Evolutionary conservation across 92 coral and sea anemone genomes (phyloP).

Genomic region (Chrysogorgia sp.): DNA sequence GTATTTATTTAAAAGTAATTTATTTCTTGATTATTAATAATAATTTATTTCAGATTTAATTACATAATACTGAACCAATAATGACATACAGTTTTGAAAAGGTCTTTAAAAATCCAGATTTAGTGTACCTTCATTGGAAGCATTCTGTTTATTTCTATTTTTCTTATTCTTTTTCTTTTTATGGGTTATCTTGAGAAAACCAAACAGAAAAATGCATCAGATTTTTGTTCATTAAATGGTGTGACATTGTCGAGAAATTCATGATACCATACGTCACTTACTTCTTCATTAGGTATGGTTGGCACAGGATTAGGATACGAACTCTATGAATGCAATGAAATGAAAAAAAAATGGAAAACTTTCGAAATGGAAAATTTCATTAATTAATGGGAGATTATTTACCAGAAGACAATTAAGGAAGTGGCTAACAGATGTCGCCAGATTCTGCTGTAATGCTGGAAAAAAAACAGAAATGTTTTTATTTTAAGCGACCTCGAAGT

Average conservation of each 20-base stretch:
- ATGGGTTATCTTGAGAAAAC: conserved; percentile 61
- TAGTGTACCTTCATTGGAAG: conserved; percentile 75
- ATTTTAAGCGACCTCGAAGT: too few relatives aligned
- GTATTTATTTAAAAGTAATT: too few relatives aligned
- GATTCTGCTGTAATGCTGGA: conserved; percentile 78
- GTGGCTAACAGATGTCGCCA: conserved; percentile 89
- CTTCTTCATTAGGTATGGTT: conserved; percentile 87
- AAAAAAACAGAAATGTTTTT: too few relatives aligned
- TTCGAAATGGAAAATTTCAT: not conserved
- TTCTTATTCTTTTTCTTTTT: conserved; percentile 92
- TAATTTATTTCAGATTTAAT: too few relatives aligned
- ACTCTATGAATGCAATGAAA: conserved; percentile 52
- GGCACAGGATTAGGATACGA: conserved; percentile 87
- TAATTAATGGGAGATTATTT: not conserved
- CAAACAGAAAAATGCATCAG: not conserved
- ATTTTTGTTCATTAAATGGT: too few relatives aligned
- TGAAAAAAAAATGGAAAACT: not conserved
- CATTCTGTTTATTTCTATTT: conserved; percentile 61
- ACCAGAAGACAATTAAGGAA: conserved; percentile 95
- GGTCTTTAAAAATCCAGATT: too few relatives aligned
- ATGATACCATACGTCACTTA: conserved; percentile 20
- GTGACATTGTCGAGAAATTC: too few relatives aligned
- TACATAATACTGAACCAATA: too few relatives aligned
- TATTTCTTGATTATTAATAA: too few relatives aligned
- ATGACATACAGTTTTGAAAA: too few relatives aligned